Percentiles rank a stretch among this genome's conserved stretches.
phyloP scores from a whole-genome alignment of 35 echinoderm and acorn worm genomes.

The Holothuria glaberrima region DNA sequence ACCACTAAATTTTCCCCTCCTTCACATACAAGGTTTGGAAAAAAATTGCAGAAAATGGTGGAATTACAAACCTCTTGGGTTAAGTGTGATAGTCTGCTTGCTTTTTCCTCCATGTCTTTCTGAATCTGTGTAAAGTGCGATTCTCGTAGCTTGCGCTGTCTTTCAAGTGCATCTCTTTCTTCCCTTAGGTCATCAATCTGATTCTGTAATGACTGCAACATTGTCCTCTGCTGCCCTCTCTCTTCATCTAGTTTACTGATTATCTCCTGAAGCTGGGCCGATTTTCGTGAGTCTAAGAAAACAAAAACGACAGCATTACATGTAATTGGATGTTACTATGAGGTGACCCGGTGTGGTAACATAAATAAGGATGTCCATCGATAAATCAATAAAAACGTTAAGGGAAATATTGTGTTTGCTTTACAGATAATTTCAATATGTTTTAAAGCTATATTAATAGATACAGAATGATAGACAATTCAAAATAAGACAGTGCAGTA shows the following conservation, averaged over 20 bases:
- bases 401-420: background rate
- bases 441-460: background rate
- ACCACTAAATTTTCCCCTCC: no score
- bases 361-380: no score
- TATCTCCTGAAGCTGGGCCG: slow-evolving; percentile 68
- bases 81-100: slow-evolving; percentile 37
- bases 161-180: slow-evolving; percentile 51
- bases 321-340: no score
- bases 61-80: slow-evolving; percentile 69
- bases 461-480: no score
- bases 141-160: slow-evolving; percentile 58
- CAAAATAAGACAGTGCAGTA: no score
- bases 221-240: slow-evolving; percentile 6
- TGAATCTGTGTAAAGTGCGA: slow-evolving; percentile 77
- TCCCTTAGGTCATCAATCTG: slow-evolving; percentile 60
- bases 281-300: slow-evolving; percentile 71
- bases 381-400: no score
- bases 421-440: background rate
- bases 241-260: slow-evolving; percentile 74
- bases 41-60: background rate
- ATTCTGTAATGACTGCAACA: slow-evolving; percentile 55
- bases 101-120: slow-evolving; percentile 70
- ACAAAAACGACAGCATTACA: background rate
- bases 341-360: no score
- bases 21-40: no score